phyloP scores from a whole-genome alignment of 2,113 vertebrate genomes.

The Pluvianellus socialis region DNA sequence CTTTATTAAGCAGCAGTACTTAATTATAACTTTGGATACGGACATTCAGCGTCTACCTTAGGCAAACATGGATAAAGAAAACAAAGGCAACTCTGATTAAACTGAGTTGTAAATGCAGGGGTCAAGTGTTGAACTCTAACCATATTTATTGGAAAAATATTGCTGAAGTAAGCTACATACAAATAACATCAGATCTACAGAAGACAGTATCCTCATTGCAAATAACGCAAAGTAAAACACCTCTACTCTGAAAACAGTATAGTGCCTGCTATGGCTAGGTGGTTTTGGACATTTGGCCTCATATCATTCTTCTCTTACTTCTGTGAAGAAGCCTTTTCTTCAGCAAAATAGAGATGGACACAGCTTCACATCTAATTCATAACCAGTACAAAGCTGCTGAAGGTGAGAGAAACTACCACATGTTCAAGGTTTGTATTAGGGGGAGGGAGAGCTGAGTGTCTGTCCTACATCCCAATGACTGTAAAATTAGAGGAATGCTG shows the following conservation, averaged over 20 bases:
- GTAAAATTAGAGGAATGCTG: not conserved
- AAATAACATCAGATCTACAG: not conserved
- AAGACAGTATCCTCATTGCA: not conserved
- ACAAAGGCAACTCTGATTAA: not conserved
- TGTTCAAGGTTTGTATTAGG: not conserved
- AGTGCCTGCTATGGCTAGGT: not conserved
- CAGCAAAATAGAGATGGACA: not conserved
- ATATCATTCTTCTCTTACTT: not conserved
- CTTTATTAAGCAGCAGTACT: not conserved
- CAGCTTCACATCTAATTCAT: not conserved
- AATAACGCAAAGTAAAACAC: not conserved
- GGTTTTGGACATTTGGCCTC: not conserved
- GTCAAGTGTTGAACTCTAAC: not conserved
- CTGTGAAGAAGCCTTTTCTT: not conserved
- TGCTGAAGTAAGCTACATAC: not conserved
- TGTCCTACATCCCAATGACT: not conserved
- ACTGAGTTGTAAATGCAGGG: not conserved
- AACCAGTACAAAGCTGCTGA: not conserved
- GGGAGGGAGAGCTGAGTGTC: not conserved
- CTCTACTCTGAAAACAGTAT: not conserved
- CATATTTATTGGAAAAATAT: not conserved
- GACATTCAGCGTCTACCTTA: not conserved
- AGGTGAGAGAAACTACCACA: not conserved
- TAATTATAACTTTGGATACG: not conserved
- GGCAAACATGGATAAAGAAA: fast-evolving